Conservation (phyloP, 2,888 invertebrate species). For the Myathropa florea region DNA sequence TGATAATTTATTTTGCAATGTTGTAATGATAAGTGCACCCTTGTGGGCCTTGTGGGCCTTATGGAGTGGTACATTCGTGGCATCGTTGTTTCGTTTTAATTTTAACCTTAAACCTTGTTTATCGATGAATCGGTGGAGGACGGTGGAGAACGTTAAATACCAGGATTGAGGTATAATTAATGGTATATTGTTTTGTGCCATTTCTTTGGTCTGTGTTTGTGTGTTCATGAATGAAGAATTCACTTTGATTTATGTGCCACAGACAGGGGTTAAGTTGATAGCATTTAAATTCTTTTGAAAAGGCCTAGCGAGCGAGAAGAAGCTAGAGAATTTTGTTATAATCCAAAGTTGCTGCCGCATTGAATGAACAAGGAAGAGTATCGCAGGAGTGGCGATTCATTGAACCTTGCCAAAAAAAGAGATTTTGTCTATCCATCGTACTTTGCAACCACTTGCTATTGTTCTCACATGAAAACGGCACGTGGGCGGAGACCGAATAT, state of each 20-base stretch:
- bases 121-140: not conserved
- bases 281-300: too few species aligned
- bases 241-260: not conserved
- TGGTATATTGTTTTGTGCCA: not conserved
- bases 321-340: too few species aligned
- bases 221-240: not conserved
- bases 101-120: conserved; percentile 26
- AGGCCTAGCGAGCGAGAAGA: too few species aligned
- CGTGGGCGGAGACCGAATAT: too few species aligned
- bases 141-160: not conserved
- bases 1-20: conserved; percentile 41
- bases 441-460: too few species aligned
- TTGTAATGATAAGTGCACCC: conserved; percentile 21
- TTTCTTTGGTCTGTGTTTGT: not conserved
- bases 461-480: too few species aligned
- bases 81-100: not conserved
- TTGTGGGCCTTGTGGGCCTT: not conserved
- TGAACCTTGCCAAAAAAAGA: too few species aligned
- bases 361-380: too few species aligned
- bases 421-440: too few species aligned
- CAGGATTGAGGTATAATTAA: conserved; percentile 7
- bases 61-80: not conserved
- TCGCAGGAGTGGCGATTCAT: too few species aligned
- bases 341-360: too few species aligned
- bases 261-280: not conserved